Conservation (phyloP, 2,797 vertebrate species). For the Platyrinchus mystaceus region DNA sequence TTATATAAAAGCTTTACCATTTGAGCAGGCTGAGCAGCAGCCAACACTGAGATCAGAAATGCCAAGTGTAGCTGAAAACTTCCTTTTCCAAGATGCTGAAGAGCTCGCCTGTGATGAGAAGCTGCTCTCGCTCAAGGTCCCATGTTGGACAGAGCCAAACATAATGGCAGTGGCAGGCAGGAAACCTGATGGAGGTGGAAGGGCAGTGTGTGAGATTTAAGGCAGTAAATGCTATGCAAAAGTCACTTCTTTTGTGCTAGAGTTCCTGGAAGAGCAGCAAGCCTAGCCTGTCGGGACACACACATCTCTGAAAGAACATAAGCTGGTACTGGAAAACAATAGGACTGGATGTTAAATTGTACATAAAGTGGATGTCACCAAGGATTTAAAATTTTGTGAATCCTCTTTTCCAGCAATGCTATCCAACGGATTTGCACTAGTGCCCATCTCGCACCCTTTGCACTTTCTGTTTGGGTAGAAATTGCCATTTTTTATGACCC, state of each 20-base stretch:
- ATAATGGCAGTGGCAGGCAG: fast-evolving
- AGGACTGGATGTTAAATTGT: neutral
- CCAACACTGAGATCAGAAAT: slow-evolving; percentile 12
- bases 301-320: neutral
- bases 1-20: neutral
- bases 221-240: neutral
- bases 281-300: fast-evolving
- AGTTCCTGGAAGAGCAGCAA: neutral
- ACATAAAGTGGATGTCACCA: neutral
- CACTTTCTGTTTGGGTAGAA: neutral
- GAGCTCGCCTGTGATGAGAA: neutral
- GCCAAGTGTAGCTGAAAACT: neutral
- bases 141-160: fast-evolving
- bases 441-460: fast-evolving
- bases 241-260: neutral
- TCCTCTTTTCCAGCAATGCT: neutral
- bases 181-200: neutral
- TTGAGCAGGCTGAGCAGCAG: slow-evolving; percentile 12
- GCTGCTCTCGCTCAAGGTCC: neutral
- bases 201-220: neutral
- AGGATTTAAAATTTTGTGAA: neutral
- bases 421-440: neutral
- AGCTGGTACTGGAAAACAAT: neutral
- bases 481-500: neutral
- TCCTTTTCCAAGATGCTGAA: neutral